A percentile compares a stretch with the other conserved stretches of the same genome.
Conservation (phyloP, 2,888 invertebrate genomes). For the Drosophila villosipedis region DNA sequence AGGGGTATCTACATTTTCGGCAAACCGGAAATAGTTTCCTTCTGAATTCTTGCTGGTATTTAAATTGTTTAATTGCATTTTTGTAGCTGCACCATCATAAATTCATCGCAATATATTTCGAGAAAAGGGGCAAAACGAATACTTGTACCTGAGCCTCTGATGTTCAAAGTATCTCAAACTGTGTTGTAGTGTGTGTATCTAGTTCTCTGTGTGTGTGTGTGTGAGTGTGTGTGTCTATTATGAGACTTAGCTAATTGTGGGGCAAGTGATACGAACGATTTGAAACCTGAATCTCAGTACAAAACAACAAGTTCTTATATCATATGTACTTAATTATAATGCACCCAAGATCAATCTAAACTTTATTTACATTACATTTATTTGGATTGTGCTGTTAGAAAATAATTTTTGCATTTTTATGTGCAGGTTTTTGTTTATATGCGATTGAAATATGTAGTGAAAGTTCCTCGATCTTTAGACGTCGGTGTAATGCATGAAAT, state of each 20-base stretch:
- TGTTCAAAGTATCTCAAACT: conserved; percentile 58
- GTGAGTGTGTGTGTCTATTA: conserved; percentile 24
- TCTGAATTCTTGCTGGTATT: background rate
- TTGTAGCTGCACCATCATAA: conserved; percentile 32
- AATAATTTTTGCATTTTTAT: background rate
- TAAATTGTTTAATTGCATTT: background rate
- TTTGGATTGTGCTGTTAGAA: conserved; percentile 6
- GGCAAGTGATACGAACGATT: conserved; percentile 59
- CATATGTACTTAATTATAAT: conserved; percentile 22
- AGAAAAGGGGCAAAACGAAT: conserved; percentile 30
- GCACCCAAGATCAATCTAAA: background rate
- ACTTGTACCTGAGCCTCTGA: conserved; percentile 77
- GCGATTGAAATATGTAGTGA: conserved; percentile 51
- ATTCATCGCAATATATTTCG: conserved; percentile 15
- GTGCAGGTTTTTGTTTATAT: conserved; percentile 2
- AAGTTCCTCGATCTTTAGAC: conserved; percentile 62
- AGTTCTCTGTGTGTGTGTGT: conserved; percentile 11
- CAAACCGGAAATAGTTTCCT: background rate
- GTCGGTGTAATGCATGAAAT: conserved; percentile 54
- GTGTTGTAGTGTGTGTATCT: conserved; percentile 30
- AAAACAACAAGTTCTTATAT: conserved; percentile 57
- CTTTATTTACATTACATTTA: conserved; percentile 21
- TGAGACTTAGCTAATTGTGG: conserved; percentile 15
- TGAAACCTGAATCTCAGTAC: conserved; percentile 76
- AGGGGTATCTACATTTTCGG: background rate